Base-by-base conservation (phyloP, 2,888 invertebrate genomes). In the Slavum lentiscoides region DNA sequence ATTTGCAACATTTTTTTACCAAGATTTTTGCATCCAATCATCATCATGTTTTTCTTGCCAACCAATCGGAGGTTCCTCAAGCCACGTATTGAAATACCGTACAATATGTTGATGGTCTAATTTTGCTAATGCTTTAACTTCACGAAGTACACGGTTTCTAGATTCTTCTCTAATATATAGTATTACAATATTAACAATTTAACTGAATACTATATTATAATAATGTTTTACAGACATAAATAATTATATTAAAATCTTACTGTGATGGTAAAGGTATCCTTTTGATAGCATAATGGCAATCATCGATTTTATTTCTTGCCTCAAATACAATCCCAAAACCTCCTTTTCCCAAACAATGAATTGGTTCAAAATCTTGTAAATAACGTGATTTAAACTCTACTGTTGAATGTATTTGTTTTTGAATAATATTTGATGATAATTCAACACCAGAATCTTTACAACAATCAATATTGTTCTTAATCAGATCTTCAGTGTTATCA, bases 311-410 rank as follows among this genome's bases (percentile, higher is more conserved):
- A 86, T 98, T 97, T 86, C 91, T 91, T 0, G 95, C 97, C 86
- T 97, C 94, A 86, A 98, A 98, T 0, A 99, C 98, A 3, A 98
- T 92, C 0, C 98, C 98, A 87, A 97, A 99, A 0, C 98, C 98
- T 30, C 98, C 98, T 84, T 90, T 91, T 0, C 96, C 96, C 21
- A 96, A 88, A 84, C 94, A 93, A 83, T 91, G 89, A 53, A 96
- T 88, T 43, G 93, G 91, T 69, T 93, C 92, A 87, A 97, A 98
- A 86, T 97, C 97, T 1, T 90, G 91, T 83, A 91, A 89, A 86
- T 95, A 98, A 68, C 97, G 91, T 83, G 87, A 91, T 83, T 85
- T 88, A 88, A 85, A 91, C 6, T 80, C 67, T 21, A 66, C 72
- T 69, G 8, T 9, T 67, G 62, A 30, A 81, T 49, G 73, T 37